These are phyloP conservation scores for Engraulis encrasicolus DNA, from an alignment of 2,113 vertebrate species.

Conservation along the genomic window DNA sequence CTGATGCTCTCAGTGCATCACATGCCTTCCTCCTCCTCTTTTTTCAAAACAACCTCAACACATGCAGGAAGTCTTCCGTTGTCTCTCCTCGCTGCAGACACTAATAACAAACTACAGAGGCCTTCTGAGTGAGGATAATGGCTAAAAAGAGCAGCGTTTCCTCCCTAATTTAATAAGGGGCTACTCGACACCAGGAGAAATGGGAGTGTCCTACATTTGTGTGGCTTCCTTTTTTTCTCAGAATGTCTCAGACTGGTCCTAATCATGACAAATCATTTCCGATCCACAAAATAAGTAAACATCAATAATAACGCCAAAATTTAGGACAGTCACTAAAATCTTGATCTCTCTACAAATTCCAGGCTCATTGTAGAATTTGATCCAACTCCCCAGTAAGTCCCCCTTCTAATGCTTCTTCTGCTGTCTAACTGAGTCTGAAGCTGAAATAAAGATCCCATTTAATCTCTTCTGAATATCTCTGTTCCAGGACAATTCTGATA, in stretches of 20 bases:
- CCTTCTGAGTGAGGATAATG: background rate
- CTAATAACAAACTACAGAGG: background rate
- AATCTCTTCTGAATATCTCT: background rate
- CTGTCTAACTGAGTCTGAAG: background rate
- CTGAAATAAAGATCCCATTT: background rate
- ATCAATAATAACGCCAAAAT: constrained; percentile 33
- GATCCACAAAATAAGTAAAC: constrained; percentile 15
- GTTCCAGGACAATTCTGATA: background rate
- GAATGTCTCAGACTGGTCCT: background rate
- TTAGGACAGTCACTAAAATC: constrained; percentile 28
- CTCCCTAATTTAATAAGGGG: background rate
- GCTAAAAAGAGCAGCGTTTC: background rate
- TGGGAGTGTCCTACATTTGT: background rate
- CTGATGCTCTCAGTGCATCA: background rate
- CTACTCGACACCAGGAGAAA: background rate
- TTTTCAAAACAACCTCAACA: background rate
- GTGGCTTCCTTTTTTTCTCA: background rate
- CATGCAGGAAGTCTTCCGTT: background rate
- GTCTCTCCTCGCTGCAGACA: background rate
- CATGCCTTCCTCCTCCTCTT: background rate
- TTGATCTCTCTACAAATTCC: constrained; percentile 20
- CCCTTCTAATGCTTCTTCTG: background rate
- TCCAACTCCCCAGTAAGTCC: constrained; percentile 11
- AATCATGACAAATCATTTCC: constrained; percentile 40
- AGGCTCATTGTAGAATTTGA: constrained; percentile 35